Evolutionary conservation across 2,888 invertebrate species (phyloP).

Genomic region (Clivina fossor): DNA sequence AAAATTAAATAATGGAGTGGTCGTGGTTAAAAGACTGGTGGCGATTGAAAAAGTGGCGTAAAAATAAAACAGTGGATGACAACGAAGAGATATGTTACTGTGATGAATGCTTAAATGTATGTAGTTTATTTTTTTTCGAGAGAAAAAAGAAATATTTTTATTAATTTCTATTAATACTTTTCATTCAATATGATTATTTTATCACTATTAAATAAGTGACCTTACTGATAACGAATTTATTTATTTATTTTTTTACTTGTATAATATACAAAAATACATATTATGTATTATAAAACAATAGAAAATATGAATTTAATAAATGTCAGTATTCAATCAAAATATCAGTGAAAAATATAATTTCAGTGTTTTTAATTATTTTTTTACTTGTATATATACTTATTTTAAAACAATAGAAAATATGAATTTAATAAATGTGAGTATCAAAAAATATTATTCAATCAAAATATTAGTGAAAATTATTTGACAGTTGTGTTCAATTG

Average conservation of each 20-base stretch:
- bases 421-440: too few relatives aligned
- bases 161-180: not conserved
- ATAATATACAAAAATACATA: conserved; percentile 2
- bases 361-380: conserved; percentile 1
- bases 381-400: not conserved
- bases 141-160: not conserved
- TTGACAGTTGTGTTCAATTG: conserved; percentile 2
- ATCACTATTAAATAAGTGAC: not conserved
- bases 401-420: conserved; percentile 1
- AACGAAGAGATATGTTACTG: conserved; percentile 68
- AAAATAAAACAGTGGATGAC: conserved; percentile 54
- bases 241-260: not conserved
- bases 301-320: too few relatives aligned
- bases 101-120: conserved; percentile 66
- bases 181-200: not conserved
- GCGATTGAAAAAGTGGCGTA: conserved; percentile 71
- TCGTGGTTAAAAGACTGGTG: conserved; percentile 81
- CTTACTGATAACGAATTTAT: conserved; percentile 13
- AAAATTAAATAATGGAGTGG: conserved; percentile 85
- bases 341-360: too few relatives aligned
- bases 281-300: not conserved
- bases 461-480: too few relatives aligned
- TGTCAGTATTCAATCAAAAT: too few relatives aligned
- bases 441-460: too few relatives aligned
- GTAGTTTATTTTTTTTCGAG: conserved; percentile 21